A percentile compares a stretch with the other conserved stretches of the same genome.
Evolutionary conservation across 2,888 invertebrate species (phyloP).

Genomic region (Fissipunctia ypsillon): DNA sequence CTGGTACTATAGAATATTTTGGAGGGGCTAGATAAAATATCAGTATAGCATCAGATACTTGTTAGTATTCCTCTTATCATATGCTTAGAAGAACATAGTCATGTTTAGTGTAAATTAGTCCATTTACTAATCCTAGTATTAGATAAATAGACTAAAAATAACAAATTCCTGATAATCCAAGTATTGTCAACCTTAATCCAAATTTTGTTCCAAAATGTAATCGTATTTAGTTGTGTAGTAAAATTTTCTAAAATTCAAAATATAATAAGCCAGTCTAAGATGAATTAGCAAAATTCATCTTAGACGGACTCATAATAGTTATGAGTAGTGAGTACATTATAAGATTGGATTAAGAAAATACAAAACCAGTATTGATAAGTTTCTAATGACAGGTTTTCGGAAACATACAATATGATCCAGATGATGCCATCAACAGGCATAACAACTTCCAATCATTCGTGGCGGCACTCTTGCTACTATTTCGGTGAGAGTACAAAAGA

Average conservation of each 20-base stretch:
- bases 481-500: conserved; percentile 93
- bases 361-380: conserved; percentile 74
- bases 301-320: conserved; percentile 56
- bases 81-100: conserved; percentile 51
- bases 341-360: conserved; percentile 61
- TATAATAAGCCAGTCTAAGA: conserved; percentile 47
- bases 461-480: conserved; percentile 97
- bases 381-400: conserved; percentile 95
- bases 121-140: conserved; percentile 57
- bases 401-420: conserved; percentile 96
- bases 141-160: conserved; percentile 41
- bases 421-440: conserved; percentile 97
- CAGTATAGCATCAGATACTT: conserved; percentile 44
- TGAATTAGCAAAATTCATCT: conserved; percentile 55
- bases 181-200: conserved; percentile 58
- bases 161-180: conserved; percentile 44
- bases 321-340: conserved; percentile 68
- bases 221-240: conserved; percentile 58
- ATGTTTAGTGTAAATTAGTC: conserved; percentile 48
- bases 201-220: conserved; percentile 46
- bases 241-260: conserved; percentile 42
- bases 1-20: conserved; percentile 50
- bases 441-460: conserved; percentile 99
- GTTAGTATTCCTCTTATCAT: conserved; percentile 40
- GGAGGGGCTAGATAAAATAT: conserved; percentile 52